Percentiles rank a stretch among this genome's conserved stretches.
Conservation (phyloP, 2,797 vertebrate species). For the Acanthiza pusilla region DNA sequence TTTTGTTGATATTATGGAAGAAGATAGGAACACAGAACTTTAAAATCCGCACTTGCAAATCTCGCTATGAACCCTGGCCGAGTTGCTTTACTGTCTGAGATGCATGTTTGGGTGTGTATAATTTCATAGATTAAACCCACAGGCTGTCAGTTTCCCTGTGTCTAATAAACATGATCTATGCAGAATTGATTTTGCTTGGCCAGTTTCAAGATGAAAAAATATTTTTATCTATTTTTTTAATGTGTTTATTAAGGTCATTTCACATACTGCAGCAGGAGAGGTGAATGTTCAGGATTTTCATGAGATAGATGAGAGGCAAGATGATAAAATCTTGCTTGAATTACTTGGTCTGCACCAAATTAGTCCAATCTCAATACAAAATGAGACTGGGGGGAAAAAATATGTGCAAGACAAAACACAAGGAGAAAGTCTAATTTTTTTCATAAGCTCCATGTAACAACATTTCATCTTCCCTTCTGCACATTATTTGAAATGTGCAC, state of each 20-base stretch:
- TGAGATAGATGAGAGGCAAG: neutral
- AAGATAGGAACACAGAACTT: neutral
- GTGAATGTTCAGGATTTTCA: neutral
- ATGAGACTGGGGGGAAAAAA: neutral
- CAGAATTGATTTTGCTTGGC: constrained; percentile 41
- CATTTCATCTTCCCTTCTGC: neutral
- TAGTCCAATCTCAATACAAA: neutral
- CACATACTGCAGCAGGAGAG: neutral
- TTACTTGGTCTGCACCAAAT: neutral
- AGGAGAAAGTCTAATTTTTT: neutral
- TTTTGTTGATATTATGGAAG: neutral
- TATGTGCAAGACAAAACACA: neutral
- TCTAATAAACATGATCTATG: constrained; percentile 23
- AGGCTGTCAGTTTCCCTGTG: neutral
- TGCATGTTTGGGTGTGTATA: neutral
- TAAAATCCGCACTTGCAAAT: neutral
- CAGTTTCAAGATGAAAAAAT: constrained; percentile 26
- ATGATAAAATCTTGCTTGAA: neutral
- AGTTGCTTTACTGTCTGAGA: neutral
- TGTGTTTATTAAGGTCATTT: neutral
- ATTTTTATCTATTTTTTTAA: neutral
- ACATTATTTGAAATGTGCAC: neutral
- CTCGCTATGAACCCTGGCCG: neutral
- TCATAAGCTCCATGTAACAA: neutral
- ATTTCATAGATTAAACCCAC: constrained; percentile 15